These are phyloP conservation scores for Rallus limicola DNA, from an alignment of 2,113 vertebrate genomes.

Conservation along the genomic window DNA sequence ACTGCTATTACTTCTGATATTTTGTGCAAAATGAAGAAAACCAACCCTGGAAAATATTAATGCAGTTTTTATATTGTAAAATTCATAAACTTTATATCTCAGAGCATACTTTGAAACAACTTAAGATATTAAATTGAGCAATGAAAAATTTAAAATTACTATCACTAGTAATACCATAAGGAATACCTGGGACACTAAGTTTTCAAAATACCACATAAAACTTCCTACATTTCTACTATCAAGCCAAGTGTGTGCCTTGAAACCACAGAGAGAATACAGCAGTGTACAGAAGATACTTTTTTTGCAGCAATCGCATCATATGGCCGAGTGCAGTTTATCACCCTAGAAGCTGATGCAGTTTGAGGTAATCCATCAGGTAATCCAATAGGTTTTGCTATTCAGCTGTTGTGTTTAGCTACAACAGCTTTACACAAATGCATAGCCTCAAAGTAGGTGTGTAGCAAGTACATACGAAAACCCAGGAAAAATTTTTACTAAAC, in stretches of 20 bases:
- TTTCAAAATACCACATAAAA: neutral
- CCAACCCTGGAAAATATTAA: neutral
- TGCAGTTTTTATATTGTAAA: neutral
- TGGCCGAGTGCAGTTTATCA: neutral
- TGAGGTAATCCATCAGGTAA: neutral
- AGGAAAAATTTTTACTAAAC: neutral
- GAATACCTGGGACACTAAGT: neutral
- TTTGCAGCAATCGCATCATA: neutral
- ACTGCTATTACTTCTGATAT: neutral
- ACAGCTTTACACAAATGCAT: neutral
- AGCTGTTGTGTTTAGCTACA: neutral
- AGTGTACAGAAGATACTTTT: no score
- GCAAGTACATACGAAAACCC: neutral
- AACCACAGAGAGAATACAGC: neutral
- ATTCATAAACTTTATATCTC: neutral
- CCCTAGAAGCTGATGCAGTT: neutral
- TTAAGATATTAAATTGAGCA: neutral
- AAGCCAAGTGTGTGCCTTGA: neutral
- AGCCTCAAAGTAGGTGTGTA: neutral
- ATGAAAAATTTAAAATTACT: neutral
- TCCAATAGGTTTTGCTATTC: neutral
- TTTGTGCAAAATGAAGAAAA: neutral
- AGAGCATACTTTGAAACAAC: neutral
- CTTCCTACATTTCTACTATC: neutral
- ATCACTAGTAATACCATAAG: neutral